These are phyloP conservation scores for Agonopterix heracliana DNA, from an alignment of 2,888 invertebrate species.

Conservation along the genomic window DNA sequence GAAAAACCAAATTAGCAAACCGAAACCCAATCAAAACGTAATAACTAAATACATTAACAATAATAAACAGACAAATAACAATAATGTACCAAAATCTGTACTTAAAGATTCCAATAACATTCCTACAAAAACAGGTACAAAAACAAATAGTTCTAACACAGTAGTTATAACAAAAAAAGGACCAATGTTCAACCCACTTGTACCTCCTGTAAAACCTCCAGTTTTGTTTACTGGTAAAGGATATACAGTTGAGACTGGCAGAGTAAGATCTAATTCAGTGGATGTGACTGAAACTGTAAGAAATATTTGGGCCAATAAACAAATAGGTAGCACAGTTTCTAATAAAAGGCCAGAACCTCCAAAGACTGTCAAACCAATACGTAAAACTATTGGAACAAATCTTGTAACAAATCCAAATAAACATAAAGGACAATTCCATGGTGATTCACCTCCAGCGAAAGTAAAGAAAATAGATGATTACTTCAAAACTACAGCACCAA, in stretches of 20 bases:
- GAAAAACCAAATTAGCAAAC: conserved; percentile 10
- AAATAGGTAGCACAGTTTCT: conserved; percentile 11
- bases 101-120: conserved; percentile 27
- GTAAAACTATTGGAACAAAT: background rate
- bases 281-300: conserved; percentile 29
- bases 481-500: conserved; percentile 45
- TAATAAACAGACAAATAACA: conserved; percentile 24
- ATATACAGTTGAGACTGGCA: conserved; percentile 19
- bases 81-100: conserved; percentile 16
- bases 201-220: conserved; percentile 6
- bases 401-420: conserved; percentile 25
- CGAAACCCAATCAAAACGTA: conserved; percentile 22
- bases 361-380: background rate
- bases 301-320: conserved; percentile 36
- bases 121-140: conserved; percentile 12
- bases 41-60: conserved; percentile 54
- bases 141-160: conserved; percentile 27
- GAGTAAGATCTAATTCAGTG: conserved; percentile 14
- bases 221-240: conserved; percentile 31
- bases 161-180: conserved; percentile 31
- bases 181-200: conserved; percentile 25
- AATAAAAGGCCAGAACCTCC: background rate
- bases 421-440: conserved; percentile 27
- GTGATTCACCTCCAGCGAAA: conserved; percentile 43
- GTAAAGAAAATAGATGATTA: conserved; percentile 60